Conservation (phyloP, 2,113 vertebrate species). For the Alethe diademata region DNA sequence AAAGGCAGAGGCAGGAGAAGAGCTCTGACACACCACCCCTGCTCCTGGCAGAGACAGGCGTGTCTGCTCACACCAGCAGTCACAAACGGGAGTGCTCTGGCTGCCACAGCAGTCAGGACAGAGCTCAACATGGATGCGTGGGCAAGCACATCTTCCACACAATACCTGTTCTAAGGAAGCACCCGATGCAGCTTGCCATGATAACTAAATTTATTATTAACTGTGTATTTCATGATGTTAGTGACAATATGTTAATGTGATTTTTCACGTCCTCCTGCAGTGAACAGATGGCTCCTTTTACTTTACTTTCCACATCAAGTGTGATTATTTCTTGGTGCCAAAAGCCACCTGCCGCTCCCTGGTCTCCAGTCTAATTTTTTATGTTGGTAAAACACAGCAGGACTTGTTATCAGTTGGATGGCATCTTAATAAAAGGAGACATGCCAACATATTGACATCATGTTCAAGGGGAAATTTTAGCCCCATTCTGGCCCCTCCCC, state of each 20-base stretch:
- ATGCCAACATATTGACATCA: slow-evolving; percentile 99
- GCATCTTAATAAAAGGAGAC: slow-evolving; percentile 99
- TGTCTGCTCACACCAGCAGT: neutral
- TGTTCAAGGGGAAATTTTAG: slow-evolving; percentile 95
- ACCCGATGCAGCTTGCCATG: slow-evolving; percentile 83
- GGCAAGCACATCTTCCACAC: slow-evolving; percentile 58
- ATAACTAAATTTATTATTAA: slow-evolving; percentile 97
- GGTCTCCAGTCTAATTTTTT: slow-evolving; percentile 99
- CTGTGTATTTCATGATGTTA: slow-evolving; percentile 98
- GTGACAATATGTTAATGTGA: slow-evolving; percentile 99
- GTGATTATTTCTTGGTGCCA: slow-evolving; percentile 99
- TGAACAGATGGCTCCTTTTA: slow-evolving; percentile 99
- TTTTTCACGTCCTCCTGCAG: slow-evolving; percentile 92
- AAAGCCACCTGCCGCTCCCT: slow-evolving; percentile 98
- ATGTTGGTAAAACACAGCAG: slow-evolving; percentile 99
- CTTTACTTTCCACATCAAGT: slow-evolving; percentile 99
- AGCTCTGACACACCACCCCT: neutral
- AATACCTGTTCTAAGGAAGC: slow-evolving; percentile 82
- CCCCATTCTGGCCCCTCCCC: slow-evolving; percentile 60
- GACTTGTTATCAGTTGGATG: slow-evolving; percentile 98
- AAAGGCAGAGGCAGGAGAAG: neutral
- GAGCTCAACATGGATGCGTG: neutral
- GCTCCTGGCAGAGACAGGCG: neutral
- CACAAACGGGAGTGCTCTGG: neutral
- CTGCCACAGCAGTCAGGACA: neutral